Base-by-base conservation (phyloP, 2,888 invertebrate genomes). In the Dysmachus trigonus region DNA sequence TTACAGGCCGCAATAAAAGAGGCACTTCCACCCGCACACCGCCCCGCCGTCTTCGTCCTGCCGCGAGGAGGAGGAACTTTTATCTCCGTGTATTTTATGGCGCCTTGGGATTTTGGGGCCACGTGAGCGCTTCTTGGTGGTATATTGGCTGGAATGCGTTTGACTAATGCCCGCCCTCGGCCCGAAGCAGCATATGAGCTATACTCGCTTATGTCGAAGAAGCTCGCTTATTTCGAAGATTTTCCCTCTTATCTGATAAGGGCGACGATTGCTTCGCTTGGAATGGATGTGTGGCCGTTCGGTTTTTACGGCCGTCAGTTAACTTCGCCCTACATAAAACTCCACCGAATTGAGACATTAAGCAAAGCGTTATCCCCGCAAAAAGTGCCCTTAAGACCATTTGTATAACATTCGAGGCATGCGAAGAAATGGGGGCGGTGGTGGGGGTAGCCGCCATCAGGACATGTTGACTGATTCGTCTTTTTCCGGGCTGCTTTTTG, bases 1-100 rank as follows among this genome's bases (percentile, higher is more conserved):
- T 83, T 83, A 83, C 41, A 83, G 83, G 30, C 27, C 72, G 41
- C 83, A 83, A 83, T 83, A 83, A 83, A 83, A 83, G 38, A n/a
- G 72, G 53, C 83, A 38, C 30, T 31, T 72, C 72, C 72, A 72
- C 83, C 83, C 83, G n/a, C 72, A 38, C 53, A 1, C 10, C 53
- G 7, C 8, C 53, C 18, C 22, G 10, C 41, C 41, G n/a, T n/a
- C n/a, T n/a, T n/a, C n/a, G 51, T 51, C 38, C 51, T 51, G 18
- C 2, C 51, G 51, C 51, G 51, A n/a, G n/a, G n/a, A n/a, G n/a
- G 41, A 38, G 41, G 72, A 72, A 72, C 83, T 83, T 83, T 83
- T 83, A 83, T 83, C 83, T 83, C 15, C 41, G 27, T 27, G 71
- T 83, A 38, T n/a, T 83, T 83, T 83, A 83, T 83, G 35, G 83